These are phyloP conservation scores for Agriopis aurantiaria DNA, from an alignment of 2,888 invertebrate genomes.

Conservation along the genomic window DNA sequence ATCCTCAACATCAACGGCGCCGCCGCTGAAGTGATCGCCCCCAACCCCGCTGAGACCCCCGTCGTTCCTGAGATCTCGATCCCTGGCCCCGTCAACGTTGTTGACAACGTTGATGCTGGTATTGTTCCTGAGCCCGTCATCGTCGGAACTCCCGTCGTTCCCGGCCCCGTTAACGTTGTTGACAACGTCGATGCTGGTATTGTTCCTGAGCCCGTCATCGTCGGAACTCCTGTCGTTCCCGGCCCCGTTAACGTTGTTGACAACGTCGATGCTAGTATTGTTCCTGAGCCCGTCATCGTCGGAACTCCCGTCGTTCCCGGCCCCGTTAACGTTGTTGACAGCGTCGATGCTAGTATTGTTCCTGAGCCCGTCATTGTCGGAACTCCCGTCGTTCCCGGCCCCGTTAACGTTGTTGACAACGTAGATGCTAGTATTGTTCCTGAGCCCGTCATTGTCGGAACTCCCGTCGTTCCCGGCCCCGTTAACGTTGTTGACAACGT, in stretches of 20 bases:
- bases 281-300: constrained; percentile 15
- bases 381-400: constrained; percentile 26
- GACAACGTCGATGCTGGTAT: constrained; percentile 30
- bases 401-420: constrained; percentile 28
- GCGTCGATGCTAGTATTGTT: constrained; percentile 15
- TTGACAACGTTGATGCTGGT: constrained; percentile 33
- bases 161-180: constrained; percentile 38
- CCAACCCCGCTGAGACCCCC: constrained; percentile 40
- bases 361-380: constrained; percentile 19
- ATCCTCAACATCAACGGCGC: constrained; percentile 57
- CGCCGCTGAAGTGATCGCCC: constrained; percentile 34
- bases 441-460: constrained; percentile 24
- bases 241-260: constrained; percentile 27
- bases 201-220: constrained; percentile 16
- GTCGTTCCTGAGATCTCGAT: constrained; percentile 33
- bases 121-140: constrained; percentile 22
- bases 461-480: constrained; percentile 15
- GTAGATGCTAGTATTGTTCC: constrained; percentile 9
- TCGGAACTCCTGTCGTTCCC: constrained; percentile 3
- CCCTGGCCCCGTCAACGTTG: constrained; percentile 37
- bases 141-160: constrained; percentile 21
- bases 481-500: constrained; percentile 27
- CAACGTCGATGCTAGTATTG: constrained; percentile 15
- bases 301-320: constrained; percentile 27
- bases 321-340: constrained; percentile 26